phyloP scores from a whole-genome alignment of 92 coral and sea anemone species.

The Meandrina meandrites region DNA sequence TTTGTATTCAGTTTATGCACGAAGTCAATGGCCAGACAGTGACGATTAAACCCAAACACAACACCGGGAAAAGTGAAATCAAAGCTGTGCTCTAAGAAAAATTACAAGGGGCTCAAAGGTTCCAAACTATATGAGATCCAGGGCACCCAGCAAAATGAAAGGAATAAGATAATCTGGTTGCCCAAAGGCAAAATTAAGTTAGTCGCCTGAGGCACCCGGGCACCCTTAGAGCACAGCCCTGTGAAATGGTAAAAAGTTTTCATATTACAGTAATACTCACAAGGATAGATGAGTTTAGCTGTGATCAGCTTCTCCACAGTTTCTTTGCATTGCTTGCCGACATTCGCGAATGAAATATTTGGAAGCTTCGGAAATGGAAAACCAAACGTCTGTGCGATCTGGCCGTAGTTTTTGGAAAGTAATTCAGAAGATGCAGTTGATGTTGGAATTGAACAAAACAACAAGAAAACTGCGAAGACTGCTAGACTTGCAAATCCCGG shows the following conservation, averaged over 20 bases:
- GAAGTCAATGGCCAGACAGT: no score
- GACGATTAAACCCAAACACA: neutral
- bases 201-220: no score
- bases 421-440: slow-evolving; percentile 5
- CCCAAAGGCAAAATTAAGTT: no score
- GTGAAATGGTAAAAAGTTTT: no score
- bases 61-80: neutral
- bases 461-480: slow-evolving; percentile 6
- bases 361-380: neutral
- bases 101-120: no score
- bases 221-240: no score
- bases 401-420: neutral
- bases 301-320: neutral
- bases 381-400: slow-evolving; percentile 7
- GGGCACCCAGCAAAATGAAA: no score
- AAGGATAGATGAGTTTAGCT: neutral
- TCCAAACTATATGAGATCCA: no score
- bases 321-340: neutral
- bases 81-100: no score
- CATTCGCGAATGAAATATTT: slow-evolving; percentile 5
- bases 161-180: no score
- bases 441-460: neutral
- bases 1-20: no score
- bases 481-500: neutral
- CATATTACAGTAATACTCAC: no score